Percentiles rank a stretch among this genome's conserved stretches.
phyloP scores from a whole-genome alignment of 64 coral and sea anemone genomes.

The Dendronephthya gigantea region DNA sequence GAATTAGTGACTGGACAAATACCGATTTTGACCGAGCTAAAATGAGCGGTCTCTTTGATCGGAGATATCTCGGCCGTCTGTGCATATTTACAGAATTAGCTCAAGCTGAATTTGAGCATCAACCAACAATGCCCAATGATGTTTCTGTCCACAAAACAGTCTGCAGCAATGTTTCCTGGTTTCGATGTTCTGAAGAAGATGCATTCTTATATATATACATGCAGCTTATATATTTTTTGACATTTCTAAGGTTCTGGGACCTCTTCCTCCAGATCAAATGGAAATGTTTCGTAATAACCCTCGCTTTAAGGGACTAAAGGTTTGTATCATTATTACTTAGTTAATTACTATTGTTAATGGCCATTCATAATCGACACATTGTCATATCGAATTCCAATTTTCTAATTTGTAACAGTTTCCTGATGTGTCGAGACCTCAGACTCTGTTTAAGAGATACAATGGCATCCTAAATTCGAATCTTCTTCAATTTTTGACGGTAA shows the following conservation, averaged over 20 bases:
- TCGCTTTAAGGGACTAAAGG: slow-evolving; percentile 87
- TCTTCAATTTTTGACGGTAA: slow-evolving; percentile 80
- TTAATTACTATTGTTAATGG: too few relatives aligned
- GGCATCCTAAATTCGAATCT: slow-evolving; percentile 62
- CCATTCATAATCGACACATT: too few relatives aligned
- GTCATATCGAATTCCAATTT: too few relatives aligned
- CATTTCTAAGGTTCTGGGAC: slow-evolving; percentile 54
- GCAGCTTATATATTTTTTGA: background rate
- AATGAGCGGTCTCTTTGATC: too few relatives aligned
- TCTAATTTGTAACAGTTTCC: slow-evolving; percentile 56
- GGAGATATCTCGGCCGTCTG: too few relatives aligned
- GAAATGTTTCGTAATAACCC: slow-evolving; percentile 93
- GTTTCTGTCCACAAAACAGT: too few relatives aligned
- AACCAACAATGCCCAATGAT: too few relatives aligned
- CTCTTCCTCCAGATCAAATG: slow-evolving; percentile 89
- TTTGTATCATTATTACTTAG: background rate
- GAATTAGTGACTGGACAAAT: too few relatives aligned
- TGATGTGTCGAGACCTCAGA: slow-evolving; percentile 62
- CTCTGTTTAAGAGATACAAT: slow-evolving; percentile 63
- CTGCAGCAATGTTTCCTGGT: too few relatives aligned
- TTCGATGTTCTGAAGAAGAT: background rate
- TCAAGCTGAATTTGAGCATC: background rate
- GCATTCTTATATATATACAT: too few relatives aligned
- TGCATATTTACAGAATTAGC: too few relatives aligned
- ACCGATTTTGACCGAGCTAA: too few relatives aligned